These are phyloP conservation scores for Meloe dianella DNA, from an alignment of 2,888 invertebrate species.

Conservation along the genomic window DNA sequence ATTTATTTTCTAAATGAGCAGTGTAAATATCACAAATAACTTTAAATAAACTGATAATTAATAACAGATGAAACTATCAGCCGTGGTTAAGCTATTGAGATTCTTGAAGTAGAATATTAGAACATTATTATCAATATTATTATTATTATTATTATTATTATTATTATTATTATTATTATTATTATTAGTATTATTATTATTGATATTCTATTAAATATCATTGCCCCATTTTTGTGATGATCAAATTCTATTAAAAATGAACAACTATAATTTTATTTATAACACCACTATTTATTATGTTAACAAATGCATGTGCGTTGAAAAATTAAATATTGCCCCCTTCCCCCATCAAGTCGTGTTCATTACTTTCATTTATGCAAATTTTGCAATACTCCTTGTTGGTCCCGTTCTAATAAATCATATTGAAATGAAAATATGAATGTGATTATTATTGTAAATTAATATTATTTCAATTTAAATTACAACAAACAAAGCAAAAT, in stretches of 20 bases:
- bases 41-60: slow-evolving; percentile 43
- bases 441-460: neutral
- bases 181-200: no score
- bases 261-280: slow-evolving; percentile 42
- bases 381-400: slow-evolving; percentile 24
- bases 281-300: slow-evolving; percentile 33
- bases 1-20: slow-evolving; percentile 53
- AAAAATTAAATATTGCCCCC: no score
- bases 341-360: neutral
- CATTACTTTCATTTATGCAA: slow-evolving; percentile 23
- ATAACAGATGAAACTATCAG: slow-evolving; percentile 40
- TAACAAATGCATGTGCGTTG: slow-evolving; percentile 31
- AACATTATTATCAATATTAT: neutral
- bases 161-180: no score
- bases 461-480: no score
- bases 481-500: no score
- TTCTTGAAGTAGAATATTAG: neutral
- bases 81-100: slow-evolving; percentile 43
- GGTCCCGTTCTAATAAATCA: slow-evolving; percentile 25
- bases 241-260: slow-evolving; percentile 35
- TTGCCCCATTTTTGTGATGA: slow-evolving; percentile 3
- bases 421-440: slow-evolving; percentile 11
- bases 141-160: no score
- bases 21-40: slow-evolving; percentile 54
- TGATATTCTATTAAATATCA: slow-evolving; percentile 9